A percentile compares a stretch with the other conserved stretches of the same genome.
These are phyloP conservation scores for Venusia cambrica DNA, from an alignment of 2,888 invertebrate species.

Conservation along the genomic window DNA sequence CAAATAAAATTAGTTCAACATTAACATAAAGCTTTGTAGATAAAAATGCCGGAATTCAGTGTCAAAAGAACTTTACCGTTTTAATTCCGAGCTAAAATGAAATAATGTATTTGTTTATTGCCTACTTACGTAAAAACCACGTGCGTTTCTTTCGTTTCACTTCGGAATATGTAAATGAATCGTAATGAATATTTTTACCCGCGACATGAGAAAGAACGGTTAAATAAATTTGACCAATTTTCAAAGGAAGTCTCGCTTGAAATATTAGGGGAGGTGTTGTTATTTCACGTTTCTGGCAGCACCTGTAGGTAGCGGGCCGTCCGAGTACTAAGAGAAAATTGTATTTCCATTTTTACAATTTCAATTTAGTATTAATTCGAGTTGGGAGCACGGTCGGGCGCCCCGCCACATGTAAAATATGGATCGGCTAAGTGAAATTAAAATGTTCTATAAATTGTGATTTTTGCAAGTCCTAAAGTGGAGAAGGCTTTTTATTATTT, in stretches of 20 bases:
- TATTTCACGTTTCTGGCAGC: slow-evolving; percentile 67
- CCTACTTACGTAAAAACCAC: slow-evolving; percentile 36
- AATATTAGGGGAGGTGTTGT: slow-evolving; percentile 62
- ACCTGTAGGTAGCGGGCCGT: slow-evolving; percentile 58
- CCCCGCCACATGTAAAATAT: slow-evolving; percentile 81
- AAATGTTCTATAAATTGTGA: slow-evolving; percentile 81
- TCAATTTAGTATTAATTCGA: slow-evolving; percentile 81
- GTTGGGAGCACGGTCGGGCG: slow-evolving; percentile 70
- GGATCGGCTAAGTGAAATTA: slow-evolving; percentile 81
- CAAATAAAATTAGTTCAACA: slow-evolving; percentile 43
- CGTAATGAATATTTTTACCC: slow-evolving; percentile 26
- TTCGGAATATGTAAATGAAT: slow-evolving; percentile 21
- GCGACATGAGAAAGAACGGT: slow-evolving; percentile 23
- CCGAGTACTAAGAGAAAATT: slow-evolving; percentile 72
- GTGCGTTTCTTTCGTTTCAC: slow-evolving; percentile 22
- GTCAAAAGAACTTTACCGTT: slow-evolving; percentile 39
- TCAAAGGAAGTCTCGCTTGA: slow-evolving; percentile 32
- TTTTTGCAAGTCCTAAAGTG: slow-evolving; percentile 82
- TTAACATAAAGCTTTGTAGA: slow-evolving; percentile 44
- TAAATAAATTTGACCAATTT: slow-evolving; percentile 33
- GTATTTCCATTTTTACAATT: slow-evolving; percentile 82
- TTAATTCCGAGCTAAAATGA: slow-evolving; percentile 31
- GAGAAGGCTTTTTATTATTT: slow-evolving; percentile 81
- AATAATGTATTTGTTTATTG: slow-evolving; percentile 25
- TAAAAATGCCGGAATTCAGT: slow-evolving; percentile 40